Percentiles rank a stretch among this genome's conserved stretches.
phyloP scores from a whole-genome alignment of 2,113 vertebrate species.

The Scalopus aquaticus region DNA sequence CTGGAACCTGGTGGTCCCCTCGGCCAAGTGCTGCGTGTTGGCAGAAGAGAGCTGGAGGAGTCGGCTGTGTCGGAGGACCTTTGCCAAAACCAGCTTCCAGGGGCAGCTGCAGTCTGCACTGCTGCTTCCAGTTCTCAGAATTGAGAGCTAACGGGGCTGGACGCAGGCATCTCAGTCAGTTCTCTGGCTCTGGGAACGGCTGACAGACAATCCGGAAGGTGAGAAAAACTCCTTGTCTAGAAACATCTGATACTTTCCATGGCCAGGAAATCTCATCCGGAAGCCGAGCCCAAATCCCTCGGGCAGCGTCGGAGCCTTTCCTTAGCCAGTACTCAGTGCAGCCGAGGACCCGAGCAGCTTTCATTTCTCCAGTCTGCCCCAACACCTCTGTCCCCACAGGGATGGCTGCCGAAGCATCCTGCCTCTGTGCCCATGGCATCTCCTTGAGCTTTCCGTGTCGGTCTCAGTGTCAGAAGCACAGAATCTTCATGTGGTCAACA shows the following conservation, averaged over 20 bases:
- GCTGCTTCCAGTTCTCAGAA: neutral
- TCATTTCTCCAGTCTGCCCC: neutral
- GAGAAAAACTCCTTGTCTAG: neutral
- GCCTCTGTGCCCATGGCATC: neutral
- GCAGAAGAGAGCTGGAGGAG: neutral
- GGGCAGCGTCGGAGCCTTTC: neutral
- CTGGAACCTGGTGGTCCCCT: neutral
- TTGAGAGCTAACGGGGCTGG: neutral
- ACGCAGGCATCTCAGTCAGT: neutral
- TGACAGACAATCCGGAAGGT: neutral
- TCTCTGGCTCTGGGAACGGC: neutral
- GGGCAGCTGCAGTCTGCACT: neutral
- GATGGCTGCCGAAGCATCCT: neutral
- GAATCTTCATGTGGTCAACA: neutral
- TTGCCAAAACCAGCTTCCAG: neutral
- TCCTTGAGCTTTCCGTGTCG: neutral
- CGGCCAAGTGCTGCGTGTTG: accelerated
- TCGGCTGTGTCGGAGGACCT: neutral
- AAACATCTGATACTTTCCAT: neutral
- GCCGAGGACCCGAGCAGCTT: neutral
- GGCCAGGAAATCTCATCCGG: neutral
- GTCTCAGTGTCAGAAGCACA: neutral
- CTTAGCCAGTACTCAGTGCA: neutral
- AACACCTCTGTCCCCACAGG: neutral
- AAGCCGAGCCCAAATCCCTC: neutral